Evolutionary conservation across 2,888 invertebrate genomes (phyloP), one percentile per base, ranked within the genome.

Genomic region (Amiota communis): DNA sequence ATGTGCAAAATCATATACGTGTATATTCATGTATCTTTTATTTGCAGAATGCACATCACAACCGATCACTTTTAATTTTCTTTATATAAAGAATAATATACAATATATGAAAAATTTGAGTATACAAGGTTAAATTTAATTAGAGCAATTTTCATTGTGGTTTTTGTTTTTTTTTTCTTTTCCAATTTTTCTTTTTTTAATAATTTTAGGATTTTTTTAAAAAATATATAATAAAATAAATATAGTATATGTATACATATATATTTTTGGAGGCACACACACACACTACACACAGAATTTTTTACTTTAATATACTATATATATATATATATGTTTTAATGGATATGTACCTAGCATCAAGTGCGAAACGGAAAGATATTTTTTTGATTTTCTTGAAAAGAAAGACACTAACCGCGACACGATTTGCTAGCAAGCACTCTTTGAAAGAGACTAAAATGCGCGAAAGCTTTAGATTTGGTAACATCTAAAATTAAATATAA

Each of bases 401-500:
- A 36, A 36, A 36, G 36, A 36, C 36, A 36, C 36, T 79, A 73
- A 72, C 76, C 82, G 81, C 86, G 88, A 88, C 86, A 83, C 88
- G 87, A 81, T 80, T 82, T 36, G 36, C 36, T 36, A 36, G 85
- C 87, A 79, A 86, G 81, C 85, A 82, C 84, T 80, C 83, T 80
- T 85, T 78, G 78, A 78, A 85, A 86, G 82, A 86, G 81, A 87
- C 87, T 87, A 83, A 86, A 81, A 81, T 80, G 81, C 78, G 80
- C 79, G 80, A 84, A 84, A 85, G 80, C 81, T 82, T 80, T 83
- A 78, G 78, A 77, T 81, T 81, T 78, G 77, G 79, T 82, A 80
- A 80, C 80, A 81, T 79, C 84, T 81, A 80, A 78, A 79, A 81
- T 82, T 86, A 85, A 80, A 81, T 82, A 84, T 83, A 83, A 83